phyloP scores from a whole-genome alignment of 2,113 vertebrate species.

The Phalacrocorax carbo region DNA sequence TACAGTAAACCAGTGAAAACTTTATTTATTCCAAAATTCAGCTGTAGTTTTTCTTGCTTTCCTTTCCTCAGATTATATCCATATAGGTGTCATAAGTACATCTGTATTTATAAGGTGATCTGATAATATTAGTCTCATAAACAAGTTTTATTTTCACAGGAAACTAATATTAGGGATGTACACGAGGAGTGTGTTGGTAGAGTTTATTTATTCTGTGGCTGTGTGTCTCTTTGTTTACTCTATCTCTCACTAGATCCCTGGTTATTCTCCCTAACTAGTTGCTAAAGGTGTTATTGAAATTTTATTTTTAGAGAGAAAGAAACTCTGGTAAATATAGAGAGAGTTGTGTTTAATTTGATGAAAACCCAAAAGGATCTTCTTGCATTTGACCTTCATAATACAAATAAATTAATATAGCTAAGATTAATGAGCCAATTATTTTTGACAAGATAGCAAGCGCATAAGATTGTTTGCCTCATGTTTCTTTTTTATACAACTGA shows the following conservation, averaged over 20 bases:
- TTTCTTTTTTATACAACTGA: background rate
- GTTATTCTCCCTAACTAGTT: background rate
- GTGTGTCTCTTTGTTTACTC: background rate
- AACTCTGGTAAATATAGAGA: background rate
- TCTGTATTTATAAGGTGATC: background rate
- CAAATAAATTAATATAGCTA: background rate
- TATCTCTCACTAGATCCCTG: background rate
- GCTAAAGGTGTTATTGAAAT: background rate
- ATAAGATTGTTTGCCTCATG: background rate
- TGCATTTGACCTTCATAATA: background rate
- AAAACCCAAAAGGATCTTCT: background rate
- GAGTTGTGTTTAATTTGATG: background rate
- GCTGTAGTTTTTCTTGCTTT: background rate
- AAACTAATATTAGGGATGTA: background rate
- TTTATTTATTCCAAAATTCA: background rate
- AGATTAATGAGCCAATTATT: conserved; percentile 27
- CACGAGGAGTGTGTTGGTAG: rapidly evolving
- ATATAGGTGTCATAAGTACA: background rate
- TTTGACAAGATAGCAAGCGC: background rate
- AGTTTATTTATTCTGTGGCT: background rate
- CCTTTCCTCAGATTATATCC: background rate
- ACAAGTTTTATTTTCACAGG: background rate
- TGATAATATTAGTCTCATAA: background rate
- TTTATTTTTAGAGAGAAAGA: background rate
- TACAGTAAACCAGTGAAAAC: background rate